Evolutionary conservation across 2,113 vertebrate species (phyloP), one percentile per base, ranked within the genome.

Genomic region (Cercocebus atys): DNA sequence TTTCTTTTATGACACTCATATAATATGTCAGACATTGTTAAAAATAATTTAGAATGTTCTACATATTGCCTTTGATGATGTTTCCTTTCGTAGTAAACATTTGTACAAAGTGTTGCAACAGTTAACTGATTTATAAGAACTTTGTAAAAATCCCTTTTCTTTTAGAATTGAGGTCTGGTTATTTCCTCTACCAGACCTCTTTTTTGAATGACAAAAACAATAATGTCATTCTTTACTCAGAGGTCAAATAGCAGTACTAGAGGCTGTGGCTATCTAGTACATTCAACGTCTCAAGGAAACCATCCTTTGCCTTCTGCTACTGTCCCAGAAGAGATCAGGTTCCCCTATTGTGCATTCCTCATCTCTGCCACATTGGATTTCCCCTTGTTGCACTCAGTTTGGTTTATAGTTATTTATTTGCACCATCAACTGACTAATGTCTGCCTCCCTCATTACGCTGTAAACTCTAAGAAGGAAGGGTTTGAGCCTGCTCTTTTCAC

Each of bases 11-110:
- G 78, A 85, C 50, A 88, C 30, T 93, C 40, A 50, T 64, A 45
- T 40, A 75, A 23, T 43, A 86, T 78, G 76, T 88, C 80, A 94
- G 16, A 52, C 35, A 50, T 83, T 90, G 90, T 90, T 94, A 79
- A 89, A 82, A 97, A 87, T 78, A 92, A 92, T 78, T 89, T 89
- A 57, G 84, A 72, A 61, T 72, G 22, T 85, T 76, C 80, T 79
- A 87, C 23, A 57, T 38, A 75, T 10, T 78, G 11, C 68, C 72
- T 96, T 96, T 96, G 81, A 90, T 96, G 57, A 35, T 93, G 82
- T 93, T 12, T 93, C 47, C 32, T 91, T 91, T 93, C n/a, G 72
- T 85, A 22, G 27, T 94, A 96, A 97, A 95, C 38, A 78, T 81
- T 76, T 93, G 14, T 80, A 76, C 50, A 75, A 93, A 87, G 87